Evolutionary conservation across 2,888 invertebrate species (phyloP).

Genomic region (Temnothorax rugatulus): DNA sequence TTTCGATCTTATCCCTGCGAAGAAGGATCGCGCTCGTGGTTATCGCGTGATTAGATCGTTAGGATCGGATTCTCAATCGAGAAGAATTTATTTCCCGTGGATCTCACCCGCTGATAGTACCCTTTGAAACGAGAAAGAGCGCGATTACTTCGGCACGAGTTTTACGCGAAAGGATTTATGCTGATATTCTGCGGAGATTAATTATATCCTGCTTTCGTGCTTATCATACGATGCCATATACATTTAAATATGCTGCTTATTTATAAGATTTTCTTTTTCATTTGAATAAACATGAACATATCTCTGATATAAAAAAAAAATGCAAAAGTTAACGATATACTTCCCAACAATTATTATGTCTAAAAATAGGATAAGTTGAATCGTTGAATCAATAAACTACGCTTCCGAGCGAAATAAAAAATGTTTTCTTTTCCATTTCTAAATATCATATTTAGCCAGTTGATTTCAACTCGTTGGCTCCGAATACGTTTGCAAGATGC

Average conservation of each 20-base stretch:
- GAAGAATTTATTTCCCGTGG: conserved; percentile 67
- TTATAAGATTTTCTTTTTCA: background rate
- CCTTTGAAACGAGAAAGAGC: conserved; percentile 28
- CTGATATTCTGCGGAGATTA: conserved; percentile 45
- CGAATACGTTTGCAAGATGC: background rate
- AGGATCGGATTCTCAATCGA: conserved; percentile 52
- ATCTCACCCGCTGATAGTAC: conserved; percentile 17
- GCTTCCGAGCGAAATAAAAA: background rate
- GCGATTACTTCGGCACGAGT: conserved; percentile 27
- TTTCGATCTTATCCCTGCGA: conserved; percentile 30
- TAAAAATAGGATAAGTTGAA: background rate
- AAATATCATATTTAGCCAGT: background rate
- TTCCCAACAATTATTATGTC: background rate
- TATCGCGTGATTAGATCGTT: conserved; percentile 70
- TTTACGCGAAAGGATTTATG: conserved; percentile 40
- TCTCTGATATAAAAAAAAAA: background rate
- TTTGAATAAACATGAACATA: background rate
- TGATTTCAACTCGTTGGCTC: conserved; percentile 7
- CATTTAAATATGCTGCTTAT: background rate
- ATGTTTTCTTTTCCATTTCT: background rate
- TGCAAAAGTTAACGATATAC: background rate
- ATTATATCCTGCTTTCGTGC: conserved; percentile 12
- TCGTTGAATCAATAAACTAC: background rate
- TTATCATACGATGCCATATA: background rate
- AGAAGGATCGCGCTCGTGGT: conserved; percentile 51